A percentile compares a stretch with the other conserved stretches of the same genome.
Conservation (phyloP, 2,797 vertebrate species). For the Eulemur coronatus region DNA sequence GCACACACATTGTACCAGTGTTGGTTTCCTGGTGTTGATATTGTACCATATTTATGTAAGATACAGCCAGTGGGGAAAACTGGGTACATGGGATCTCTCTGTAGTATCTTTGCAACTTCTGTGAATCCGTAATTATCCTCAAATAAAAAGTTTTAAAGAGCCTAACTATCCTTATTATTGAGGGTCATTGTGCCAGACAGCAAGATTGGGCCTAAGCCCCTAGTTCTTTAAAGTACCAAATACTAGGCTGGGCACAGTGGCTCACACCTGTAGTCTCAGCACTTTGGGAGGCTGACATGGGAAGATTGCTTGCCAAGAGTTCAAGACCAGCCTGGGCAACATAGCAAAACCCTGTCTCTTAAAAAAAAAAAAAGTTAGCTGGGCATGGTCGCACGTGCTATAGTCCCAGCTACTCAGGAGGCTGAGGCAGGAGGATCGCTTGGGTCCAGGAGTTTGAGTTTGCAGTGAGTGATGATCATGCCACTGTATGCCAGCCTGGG, state of each 20-base stretch:
- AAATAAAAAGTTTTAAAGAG: background rate
- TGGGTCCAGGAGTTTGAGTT: background rate
- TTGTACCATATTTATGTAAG: too few relatives aligned
- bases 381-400: background rate
- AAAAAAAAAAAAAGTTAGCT: background rate
- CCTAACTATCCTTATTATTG: background rate
- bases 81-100: too few relatives aligned
- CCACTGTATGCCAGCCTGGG: background rate
- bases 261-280: too few relatives aligned
- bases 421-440: background rate
- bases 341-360: background rate
- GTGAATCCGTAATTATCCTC: too few relatives aligned
- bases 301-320: too few relatives aligned
- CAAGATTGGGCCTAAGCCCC: background rate
- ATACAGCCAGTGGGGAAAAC: too few relatives aligned
- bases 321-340: background rate
- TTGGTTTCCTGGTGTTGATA: slow-evolving; percentile 25
- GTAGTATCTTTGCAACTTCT: too few relatives aligned
- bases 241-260: background rate
- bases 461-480: background rate
- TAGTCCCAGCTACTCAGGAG: background rate
- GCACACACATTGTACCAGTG: background rate
- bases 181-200: background rate
- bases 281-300: too few relatives aligned
- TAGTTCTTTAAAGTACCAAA: background rate